A percentile compares a stretch with the other conserved stretches of the same genome.
phyloP scores from a whole-genome alignment of 2,113 vertebrate genomes.

The Donacobius atricapilla region DNA sequence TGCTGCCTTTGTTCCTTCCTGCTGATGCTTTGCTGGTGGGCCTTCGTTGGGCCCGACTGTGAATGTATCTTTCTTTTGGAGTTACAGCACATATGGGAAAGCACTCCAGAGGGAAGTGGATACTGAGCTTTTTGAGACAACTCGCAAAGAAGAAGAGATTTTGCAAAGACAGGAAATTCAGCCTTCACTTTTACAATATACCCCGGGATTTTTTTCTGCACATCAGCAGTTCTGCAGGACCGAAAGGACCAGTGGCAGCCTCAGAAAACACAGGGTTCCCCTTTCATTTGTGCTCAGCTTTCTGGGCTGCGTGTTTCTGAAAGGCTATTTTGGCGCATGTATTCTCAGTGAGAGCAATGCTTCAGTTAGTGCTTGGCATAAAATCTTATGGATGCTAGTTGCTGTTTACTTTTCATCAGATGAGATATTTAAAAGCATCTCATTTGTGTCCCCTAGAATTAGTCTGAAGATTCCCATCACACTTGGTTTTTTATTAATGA shows the following conservation, averaged over 20 bases:
- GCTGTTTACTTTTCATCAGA: not conserved
- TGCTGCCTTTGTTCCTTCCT: not conserved
- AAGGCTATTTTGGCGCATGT: not conserved
- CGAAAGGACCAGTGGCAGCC: not conserved
- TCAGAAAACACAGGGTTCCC: not conserved
- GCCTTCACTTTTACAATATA: not conserved
- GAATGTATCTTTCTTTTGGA: not conserved
- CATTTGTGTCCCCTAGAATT: not conserved
- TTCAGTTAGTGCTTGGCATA: not conserved
- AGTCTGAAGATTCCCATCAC: not conserved
- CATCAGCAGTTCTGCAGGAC: conserved; percentile 10
- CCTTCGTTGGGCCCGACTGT: fast-evolving
- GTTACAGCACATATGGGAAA: not conserved
- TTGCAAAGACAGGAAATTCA: conserved; percentile 13
- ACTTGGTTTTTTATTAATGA: conserved; percentile 16
- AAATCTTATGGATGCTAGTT: not conserved
- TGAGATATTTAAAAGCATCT: not conserved
- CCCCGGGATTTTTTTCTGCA: not conserved
- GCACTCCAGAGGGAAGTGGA: not conserved
- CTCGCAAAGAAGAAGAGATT: not conserved
- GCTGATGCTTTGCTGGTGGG: not conserved
- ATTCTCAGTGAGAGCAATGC: not conserved
- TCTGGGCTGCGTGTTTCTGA: not conserved
- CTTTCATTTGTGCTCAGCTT: not conserved
- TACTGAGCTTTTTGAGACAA: not conserved